phyloP scores from a whole-genome alignment of 2,888 invertebrate species.

The Eubasilissa splendida region DNA sequence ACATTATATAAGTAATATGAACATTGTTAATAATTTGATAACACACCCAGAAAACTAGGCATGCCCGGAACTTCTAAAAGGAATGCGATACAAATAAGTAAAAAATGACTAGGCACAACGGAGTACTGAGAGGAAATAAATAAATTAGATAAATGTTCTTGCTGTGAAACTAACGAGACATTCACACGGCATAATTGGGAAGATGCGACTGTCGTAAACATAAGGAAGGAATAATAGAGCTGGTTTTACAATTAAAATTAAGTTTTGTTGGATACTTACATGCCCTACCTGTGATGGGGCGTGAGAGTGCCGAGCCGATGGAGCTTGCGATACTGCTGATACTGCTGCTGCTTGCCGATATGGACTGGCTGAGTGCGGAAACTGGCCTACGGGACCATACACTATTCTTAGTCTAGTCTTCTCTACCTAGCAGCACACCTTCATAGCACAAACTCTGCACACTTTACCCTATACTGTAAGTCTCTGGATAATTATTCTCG shows the following conservation, averaged over 20 bases:
- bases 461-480: neutral
- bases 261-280: constrained; percentile 66
- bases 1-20: too few species aligned
- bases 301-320: constrained; percentile 72
- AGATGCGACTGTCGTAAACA: neutral
- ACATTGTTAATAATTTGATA: too few species aligned
- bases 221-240: neutral
- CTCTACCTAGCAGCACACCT: constrained; percentile 32
- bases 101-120: neutral
- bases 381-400: constrained; percentile 73
- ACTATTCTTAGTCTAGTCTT: constrained; percentile 40
- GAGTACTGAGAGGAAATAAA: constrained; percentile 3
- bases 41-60: neutral
- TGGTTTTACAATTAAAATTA: neutral
- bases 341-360: constrained; percentile 75
- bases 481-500: neutral
- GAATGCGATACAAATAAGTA: neutral
- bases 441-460: constrained; percentile 34
- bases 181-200: neutral
- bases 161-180: neutral
- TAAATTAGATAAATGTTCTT: neutral
- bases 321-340: constrained; percentile 75
- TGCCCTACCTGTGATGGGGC: constrained; percentile 82
- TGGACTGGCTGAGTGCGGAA: constrained; percentile 87
- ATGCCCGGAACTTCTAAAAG: neutral